Conservation (phyloP, 2,888 invertebrate species). For the Phalera bucephala region DNA sequence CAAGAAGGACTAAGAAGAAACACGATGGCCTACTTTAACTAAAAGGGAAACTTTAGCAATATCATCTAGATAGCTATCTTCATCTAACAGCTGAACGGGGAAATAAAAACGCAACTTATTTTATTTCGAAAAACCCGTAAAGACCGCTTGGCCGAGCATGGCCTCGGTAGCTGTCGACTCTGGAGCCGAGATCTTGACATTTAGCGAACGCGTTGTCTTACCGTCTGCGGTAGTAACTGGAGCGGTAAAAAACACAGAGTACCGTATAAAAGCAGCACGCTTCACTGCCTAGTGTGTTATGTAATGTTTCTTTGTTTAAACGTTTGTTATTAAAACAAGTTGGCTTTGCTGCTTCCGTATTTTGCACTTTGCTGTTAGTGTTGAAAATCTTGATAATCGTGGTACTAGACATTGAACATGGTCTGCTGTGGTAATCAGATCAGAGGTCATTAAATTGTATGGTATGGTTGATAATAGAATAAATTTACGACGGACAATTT, state of each 20-base stretch:
- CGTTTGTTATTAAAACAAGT: constrained; percentile 19
- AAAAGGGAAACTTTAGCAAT: too few relatives aligned
- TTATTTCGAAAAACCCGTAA: background rate
- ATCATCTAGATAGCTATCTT: too few relatives aligned
- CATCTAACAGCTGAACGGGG: too few relatives aligned
- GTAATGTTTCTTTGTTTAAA: constrained; percentile 19
- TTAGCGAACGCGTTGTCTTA: background rate
- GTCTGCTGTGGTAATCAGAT: too few relatives aligned
- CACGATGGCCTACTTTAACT: too few relatives aligned
- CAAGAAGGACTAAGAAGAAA: too few relatives aligned
- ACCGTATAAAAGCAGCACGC: constrained; percentile 11
- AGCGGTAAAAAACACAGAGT: constrained; percentile 9
- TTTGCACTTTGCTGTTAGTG: constrained; percentile 1
- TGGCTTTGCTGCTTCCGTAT: constrained; percentile 22
- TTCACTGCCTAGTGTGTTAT: constrained; percentile 8
- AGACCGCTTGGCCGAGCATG: background rate
- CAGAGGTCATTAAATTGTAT: too few relatives aligned
- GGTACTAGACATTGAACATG: too few relatives aligned
- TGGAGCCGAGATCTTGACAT: constrained; percentile 2
- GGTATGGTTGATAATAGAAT: too few relatives aligned
- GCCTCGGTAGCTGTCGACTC: constrained; percentile 1
- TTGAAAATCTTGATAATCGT: too few relatives aligned
- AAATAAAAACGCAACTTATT: too few relatives aligned
- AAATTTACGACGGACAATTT: too few relatives aligned
- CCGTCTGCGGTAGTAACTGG: constrained; percentile 1